Conservation (phyloP, 2,113 vertebrate genomes). For the Ginglymostoma cirratum region DNA sequence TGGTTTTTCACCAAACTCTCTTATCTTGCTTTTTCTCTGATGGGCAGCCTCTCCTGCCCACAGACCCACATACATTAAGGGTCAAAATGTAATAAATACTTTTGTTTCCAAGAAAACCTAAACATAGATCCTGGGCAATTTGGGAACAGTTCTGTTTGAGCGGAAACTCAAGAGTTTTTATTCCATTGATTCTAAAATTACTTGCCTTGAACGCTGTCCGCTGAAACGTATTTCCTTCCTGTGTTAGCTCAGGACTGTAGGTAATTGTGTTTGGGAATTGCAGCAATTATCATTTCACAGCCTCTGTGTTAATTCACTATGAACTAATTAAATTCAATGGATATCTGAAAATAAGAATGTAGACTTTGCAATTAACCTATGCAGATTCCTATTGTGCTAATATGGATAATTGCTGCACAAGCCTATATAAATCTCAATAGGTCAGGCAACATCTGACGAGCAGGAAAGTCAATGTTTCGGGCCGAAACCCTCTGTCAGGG, state of each 20-base stretch:
- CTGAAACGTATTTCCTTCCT: conserved; percentile 27
- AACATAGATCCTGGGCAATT: neutral
- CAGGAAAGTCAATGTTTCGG: no score
- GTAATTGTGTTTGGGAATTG: conserved; percentile 24
- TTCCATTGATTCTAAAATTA: conserved; percentile 3
- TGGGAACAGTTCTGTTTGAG: neutral
- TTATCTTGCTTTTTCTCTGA: neutral
- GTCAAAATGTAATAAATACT: neutral
- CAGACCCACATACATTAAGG: neutral
- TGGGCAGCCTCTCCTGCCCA: neutral
- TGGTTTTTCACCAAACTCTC: neutral
- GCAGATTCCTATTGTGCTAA: neutral
- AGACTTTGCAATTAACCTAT: neutral
- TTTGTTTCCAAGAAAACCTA: neutral
- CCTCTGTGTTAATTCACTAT: neutral
- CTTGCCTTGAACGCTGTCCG: neutral
- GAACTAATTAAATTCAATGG: neutral
- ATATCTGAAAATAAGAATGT: neutral
- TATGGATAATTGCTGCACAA: neutral
- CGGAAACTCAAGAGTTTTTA: neutral
- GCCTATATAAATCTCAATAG: neutral
- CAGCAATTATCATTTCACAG: conserved; percentile 22
- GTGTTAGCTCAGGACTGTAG: neutral
- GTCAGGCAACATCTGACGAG: no score
- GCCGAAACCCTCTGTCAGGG: no score